Percentiles rank a stretch among this genome's conserved stretches.
Evolutionary conservation across 2,113 vertebrate species (phyloP).

Genomic region (Anoplopoma fimbria): DNA sequence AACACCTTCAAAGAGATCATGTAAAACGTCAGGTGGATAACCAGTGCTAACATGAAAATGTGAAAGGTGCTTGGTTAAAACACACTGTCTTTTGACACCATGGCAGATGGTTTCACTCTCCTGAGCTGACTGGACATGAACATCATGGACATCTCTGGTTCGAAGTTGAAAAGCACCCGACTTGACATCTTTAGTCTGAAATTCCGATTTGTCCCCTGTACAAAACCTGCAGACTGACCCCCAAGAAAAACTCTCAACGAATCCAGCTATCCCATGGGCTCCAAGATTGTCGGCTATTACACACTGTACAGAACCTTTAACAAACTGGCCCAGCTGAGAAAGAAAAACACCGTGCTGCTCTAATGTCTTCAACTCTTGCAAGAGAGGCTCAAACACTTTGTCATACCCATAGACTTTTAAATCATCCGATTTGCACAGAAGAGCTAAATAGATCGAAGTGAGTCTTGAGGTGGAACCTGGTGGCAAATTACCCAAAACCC

Average conservation of each 20-base stretch:
- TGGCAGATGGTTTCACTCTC: constrained; percentile 5
- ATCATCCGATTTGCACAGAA: not conserved
- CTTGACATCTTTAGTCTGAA: constrained; percentile 8
- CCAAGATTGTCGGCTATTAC: constrained; percentile 12
- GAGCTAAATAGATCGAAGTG: not conserved
- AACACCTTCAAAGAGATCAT: constrained; percentile 32
- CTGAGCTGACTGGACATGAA: not conserved
- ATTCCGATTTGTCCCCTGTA: not conserved
- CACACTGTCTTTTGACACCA: constrained; percentile 10
- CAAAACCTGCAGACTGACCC: constrained; percentile 11
- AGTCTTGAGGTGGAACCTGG: not conserved
- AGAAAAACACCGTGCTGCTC: constrained; percentile 27
- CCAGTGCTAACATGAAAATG: constrained; percentile 44
- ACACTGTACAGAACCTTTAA: constrained; percentile 24
- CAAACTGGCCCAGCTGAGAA: constrained; percentile 21
- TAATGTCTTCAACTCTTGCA: constrained; percentile 3
- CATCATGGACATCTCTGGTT: constrained; percentile 1
- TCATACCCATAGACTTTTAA: constrained; percentile 15
- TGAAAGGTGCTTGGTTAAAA: constrained; percentile 41
- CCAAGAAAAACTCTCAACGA: constrained; percentile 16
- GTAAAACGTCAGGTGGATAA: constrained; percentile 44
- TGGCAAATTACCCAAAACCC: not conserved
- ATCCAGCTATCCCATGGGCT: not conserved
- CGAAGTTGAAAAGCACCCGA: constrained; percentile 9
- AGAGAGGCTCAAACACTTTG: constrained; percentile 18